Evolutionary conservation across 2,888 invertebrate genomes (phyloP), one percentile per base, ranked within the genome.

Genomic region (Microctonus brassicae): DNA sequence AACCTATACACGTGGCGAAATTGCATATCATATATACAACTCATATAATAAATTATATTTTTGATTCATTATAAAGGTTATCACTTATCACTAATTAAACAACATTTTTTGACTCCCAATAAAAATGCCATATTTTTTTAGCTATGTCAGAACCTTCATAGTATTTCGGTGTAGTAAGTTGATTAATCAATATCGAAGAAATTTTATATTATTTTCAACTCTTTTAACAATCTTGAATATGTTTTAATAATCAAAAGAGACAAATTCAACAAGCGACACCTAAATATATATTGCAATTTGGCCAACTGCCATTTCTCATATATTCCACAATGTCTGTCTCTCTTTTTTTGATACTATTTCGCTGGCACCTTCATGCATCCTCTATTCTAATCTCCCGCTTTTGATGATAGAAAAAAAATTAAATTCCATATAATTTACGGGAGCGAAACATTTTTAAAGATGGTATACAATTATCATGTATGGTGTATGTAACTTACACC

Each of bases 271-370:
- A 34, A 52, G 34, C 39, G 61, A 65, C 58, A 71, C 72, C 72
- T 76, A 75, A 76, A 78, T 77, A 78, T 80, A 78, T 79, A 79
- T 75, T 73, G 67, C 64, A 70, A 75, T 47, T 76, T 77, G 80
- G 80, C 75, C 20, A 11, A 24, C 42, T 22, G 62, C 69, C 73
- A 65, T 29, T 61, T 60, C 29, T n/a, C 42, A 29, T 29, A 29
- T 29, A 7, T 7, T 29, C 29, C 7, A 29, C 29, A 7, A 5
- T 7, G 7, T 29, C 7, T 29, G 4, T 29, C 29, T 29, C 52
- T 42, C 53, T 34, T 52, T 55, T 52, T 57, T 66, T 68, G 22
- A 39, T 26, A 58, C 39, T 60, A 47, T 65, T 60, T 70, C 52
- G 42, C 72, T 57, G 53, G 53, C 64, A 47, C 53, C 39, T 53